Conservation (phyloP, 2,888 invertebrate species). For the Anthrax anthrax region DNA sequence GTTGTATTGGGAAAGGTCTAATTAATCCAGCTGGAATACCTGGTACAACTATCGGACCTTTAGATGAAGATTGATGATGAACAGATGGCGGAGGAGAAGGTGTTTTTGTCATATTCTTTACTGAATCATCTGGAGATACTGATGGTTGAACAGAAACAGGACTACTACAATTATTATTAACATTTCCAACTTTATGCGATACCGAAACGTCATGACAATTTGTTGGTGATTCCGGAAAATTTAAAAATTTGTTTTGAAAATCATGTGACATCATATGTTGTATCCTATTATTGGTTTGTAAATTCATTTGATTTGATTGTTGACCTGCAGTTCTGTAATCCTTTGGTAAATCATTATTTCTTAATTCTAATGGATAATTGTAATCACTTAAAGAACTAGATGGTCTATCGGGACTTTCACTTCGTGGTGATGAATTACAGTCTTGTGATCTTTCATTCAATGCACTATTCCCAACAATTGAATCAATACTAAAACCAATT, state of each 20-base stretch:
- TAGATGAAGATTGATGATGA: constrained; percentile 25
- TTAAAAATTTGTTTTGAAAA: background rate
- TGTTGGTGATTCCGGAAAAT: background rate
- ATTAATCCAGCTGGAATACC: constrained; percentile 26
- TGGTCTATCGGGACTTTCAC: constrained; percentile 11
- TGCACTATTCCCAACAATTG: constrained; percentile 56
- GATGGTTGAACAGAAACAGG: background rate
- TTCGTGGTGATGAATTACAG: constrained; percentile 14
- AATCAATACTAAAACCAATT: constrained; percentile 90
- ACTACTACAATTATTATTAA: background rate
- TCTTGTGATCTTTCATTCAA: constrained; percentile 15
- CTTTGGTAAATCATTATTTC: constrained; percentile 12
- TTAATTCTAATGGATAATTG: constrained; percentile 20
- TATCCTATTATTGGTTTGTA: background rate
- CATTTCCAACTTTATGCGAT: background rate
- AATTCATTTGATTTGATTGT: background rate
- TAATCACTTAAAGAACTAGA: constrained; percentile 12
- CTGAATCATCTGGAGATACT: background rate
- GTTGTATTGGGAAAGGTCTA: constrained; percentile 29
- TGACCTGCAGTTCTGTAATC: background rate
- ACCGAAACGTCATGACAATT: background rate
- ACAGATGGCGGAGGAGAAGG: constrained; percentile 14
- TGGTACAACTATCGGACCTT: constrained; percentile 19
- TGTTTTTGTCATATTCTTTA: background rate
- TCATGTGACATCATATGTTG: background rate